A percentile compares a stretch with the other conserved stretches of the same genome.
Conservation (phyloP, 2,797 vertebrate species). For the Myotis daubentonii region DNA sequence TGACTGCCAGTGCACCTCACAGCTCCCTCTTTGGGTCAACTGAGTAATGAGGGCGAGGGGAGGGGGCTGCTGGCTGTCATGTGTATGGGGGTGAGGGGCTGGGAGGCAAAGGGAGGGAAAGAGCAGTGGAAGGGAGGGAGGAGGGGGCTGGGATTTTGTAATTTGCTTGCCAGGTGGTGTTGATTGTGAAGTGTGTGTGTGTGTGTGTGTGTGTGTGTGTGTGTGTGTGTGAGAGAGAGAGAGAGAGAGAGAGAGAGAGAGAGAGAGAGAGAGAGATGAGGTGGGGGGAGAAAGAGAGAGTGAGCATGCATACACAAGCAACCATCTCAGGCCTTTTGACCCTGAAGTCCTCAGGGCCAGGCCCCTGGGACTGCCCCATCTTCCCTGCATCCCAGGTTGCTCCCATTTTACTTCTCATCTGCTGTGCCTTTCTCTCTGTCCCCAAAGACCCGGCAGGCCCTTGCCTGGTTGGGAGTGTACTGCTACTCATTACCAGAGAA, state of each 20-base stretch:
- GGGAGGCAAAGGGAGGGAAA: not conserved
- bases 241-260: not conserved
- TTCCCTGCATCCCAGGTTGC: not conserved
- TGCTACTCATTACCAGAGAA: not conserved
- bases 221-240: not conserved
- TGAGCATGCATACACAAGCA: not conserved
- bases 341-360: not conserved
- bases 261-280: too few relatives aligned
- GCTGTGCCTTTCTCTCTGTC: not conserved
- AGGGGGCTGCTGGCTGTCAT: not conserved
- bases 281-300: accelerated
- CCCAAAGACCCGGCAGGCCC: slow-evolving; percentile 1
- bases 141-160: not conserved
- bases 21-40: slow-evolving; percentile 46
- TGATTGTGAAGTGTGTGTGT: not conserved
- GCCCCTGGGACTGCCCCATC: not conserved
- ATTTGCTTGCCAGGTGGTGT: slow-evolving; percentile 41
- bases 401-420: not conserved
- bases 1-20: not conserved
- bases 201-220: too few relatives aligned
- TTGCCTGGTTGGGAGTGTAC: not conserved
- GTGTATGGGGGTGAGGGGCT: not conserved
- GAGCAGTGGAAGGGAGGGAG: not conserved
- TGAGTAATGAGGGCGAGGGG: slow-evolving; percentile 19
- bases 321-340: not conserved